These are phyloP conservation scores for Melanostoma mellinum DNA, from an alignment of 2,888 invertebrate species.

Conservation along the genomic window DNA sequence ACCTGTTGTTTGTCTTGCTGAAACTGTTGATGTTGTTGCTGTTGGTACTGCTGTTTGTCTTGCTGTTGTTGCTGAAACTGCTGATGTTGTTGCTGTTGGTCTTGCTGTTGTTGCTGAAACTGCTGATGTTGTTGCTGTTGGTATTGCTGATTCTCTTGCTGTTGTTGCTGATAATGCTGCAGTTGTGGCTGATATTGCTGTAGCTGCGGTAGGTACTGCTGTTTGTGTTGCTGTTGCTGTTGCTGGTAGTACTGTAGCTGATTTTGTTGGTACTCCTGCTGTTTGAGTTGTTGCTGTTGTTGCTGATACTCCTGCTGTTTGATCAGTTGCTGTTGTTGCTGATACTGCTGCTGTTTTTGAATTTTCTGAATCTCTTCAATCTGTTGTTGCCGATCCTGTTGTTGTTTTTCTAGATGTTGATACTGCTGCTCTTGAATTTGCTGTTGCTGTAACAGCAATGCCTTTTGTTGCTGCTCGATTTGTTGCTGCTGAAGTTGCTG, in stretches of 20 bases:
- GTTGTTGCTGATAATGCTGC: conserved; percentile 21
- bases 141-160: conserved; percentile 4
- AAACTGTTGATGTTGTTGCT: conserved; percentile 41
- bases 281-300: conserved; percentile 6
- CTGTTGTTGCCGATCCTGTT: neutral
- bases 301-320: neutral
- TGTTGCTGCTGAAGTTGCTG: conserved; percentile 25
- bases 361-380: no score
- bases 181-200: conserved; percentile 11
- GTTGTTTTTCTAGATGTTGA: neutral
- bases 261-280: neutral
- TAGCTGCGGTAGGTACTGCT: conserved; percentile 32
- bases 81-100: conserved; percentile 16
- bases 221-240: conserved; percentile 5
- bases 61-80: conserved; percentile 31
- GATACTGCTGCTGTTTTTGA: conserved; percentile 3
- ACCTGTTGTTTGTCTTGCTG: conserved; percentile 25
- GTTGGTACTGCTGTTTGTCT: conserved; percentile 9
- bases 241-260: neutral
- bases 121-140: conserved; percentile 33
- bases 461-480: conserved; percentile 8
- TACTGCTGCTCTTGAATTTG: no score
- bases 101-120: conserved; percentile 1
- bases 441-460: neutral
- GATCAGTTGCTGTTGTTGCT: neutral